Percentiles rank a stretch among this genome's conserved stretches.
phyloP scores from a whole-genome alignment of 2,797 vertebrate genomes.

The Pogoniulus pusillus region DNA sequence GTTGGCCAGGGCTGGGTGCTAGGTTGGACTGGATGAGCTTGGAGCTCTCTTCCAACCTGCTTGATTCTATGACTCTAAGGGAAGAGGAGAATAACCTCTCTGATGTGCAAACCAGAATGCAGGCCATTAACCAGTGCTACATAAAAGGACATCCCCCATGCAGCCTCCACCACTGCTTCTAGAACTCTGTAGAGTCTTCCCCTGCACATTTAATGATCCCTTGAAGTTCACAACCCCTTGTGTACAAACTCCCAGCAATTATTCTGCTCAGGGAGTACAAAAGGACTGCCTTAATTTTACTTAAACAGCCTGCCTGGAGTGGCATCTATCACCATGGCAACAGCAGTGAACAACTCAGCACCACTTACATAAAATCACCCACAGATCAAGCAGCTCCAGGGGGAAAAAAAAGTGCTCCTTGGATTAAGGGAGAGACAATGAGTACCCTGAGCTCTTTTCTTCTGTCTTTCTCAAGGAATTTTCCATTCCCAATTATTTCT shows the following conservation, averaged over 20 bases:
- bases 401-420: slow-evolving; percentile 8
- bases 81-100: not conserved
- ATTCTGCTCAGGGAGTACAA: not conserved
- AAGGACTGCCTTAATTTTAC: slow-evolving; percentile 49
- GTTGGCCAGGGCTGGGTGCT: no score
- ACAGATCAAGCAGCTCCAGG: slow-evolving; percentile 14
- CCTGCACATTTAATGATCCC: slow-evolving; percentile 1
- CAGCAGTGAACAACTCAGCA: slow-evolving; percentile 42
- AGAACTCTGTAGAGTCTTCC: not conserved
- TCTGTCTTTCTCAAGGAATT: slow-evolving; percentile 9
- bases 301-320: slow-evolving; percentile 42
- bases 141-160: not conserved
- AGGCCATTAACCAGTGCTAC: not conserved
- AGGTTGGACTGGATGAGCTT: no score
- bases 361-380: slow-evolving; percentile 50
- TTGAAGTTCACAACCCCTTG: slow-evolving; percentile 7
- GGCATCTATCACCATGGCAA: slow-evolving; percentile 62
- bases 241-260: slow-evolving; percentile 43
- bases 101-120: not conserved
- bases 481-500: slow-evolving; percentile 42
- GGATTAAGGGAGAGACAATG: slow-evolving; percentile 7
- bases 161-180: not conserved
- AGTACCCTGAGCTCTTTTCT: slow-evolving; percentile 16
- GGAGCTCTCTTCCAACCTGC: no score
- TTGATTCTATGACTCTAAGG: no score